Conservation (phyloP, 1,140 invertebrate genomes). For the Drosophila tristis region DNA sequence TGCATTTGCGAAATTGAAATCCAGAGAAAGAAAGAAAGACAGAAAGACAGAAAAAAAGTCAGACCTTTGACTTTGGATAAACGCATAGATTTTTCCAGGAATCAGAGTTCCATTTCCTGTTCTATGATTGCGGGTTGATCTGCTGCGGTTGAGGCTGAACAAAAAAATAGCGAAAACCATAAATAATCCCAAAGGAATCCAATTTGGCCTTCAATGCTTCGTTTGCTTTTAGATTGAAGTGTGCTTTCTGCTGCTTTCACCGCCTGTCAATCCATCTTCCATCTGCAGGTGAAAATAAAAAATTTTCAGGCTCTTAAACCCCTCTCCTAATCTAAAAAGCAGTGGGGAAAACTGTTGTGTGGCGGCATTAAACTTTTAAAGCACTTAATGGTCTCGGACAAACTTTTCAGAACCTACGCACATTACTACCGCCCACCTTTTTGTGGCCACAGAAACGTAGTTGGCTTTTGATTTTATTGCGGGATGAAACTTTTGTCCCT, state of each 20-base stretch:
- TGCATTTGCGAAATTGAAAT: constrained; percentile 39
- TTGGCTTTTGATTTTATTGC: constrained; percentile 64
- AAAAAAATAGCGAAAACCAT: constrained; percentile 9
- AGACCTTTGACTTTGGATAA: too few relatives aligned
- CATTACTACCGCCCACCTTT: constrained; percentile 5
- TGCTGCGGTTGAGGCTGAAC: constrained; percentile 19
- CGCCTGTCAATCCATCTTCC: constrained; percentile 13
- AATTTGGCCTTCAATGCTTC: constrained; percentile 34
- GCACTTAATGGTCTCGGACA: constrained; percentile 65
- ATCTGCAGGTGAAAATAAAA: constrained; percentile 25
- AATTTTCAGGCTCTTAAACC: constrained; percentile 25
- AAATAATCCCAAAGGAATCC: constrained; percentile 1
- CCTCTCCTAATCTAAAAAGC: not conserved
- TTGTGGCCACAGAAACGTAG: constrained; percentile 20
- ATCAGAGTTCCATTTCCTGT: not conserved
- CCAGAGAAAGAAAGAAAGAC: not conserved
- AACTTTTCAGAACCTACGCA: constrained; percentile 46
- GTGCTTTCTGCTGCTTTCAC: constrained; percentile 1
- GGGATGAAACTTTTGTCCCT: constrained; percentile 52
- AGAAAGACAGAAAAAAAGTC: too few relatives aligned
- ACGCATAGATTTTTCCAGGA: too few relatives aligned
- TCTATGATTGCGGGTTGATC: not conserved
- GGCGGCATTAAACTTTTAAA: constrained; percentile 51
- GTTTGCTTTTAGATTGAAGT: constrained; percentile 27
- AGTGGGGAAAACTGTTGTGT: constrained; percentile 19